A percentile compares a stretch with the other conserved stretches of the same genome.
These are phyloP conservation scores for Sceloporus tristichus DNA, from an alignment of 2,113 vertebrate genomes.

Conservation along the genomic window DNA sequence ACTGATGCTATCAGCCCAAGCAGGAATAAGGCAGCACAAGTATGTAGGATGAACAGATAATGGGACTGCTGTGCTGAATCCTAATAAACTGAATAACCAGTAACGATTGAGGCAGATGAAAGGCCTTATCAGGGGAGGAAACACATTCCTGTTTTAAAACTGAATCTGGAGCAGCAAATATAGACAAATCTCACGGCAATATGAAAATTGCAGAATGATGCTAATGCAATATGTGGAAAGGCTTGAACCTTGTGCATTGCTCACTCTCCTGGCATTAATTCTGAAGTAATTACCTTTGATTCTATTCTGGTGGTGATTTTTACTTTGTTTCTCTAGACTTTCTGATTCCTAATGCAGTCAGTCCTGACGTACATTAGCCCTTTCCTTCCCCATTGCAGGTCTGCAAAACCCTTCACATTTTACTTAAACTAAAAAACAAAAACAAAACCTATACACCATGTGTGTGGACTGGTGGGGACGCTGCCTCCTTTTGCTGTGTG, in stretches of 20 bases:
- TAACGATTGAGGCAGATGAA: slow-evolving; percentile 13
- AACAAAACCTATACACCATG: too few relatives aligned
- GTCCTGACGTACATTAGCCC: neutral
- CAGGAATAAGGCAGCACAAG: slow-evolving; percentile 32
- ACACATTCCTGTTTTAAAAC: neutral
- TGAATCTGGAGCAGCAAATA: neutral
- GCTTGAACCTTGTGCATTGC: neutral
- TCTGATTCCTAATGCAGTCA: too few relatives aligned
- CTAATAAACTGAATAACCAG: slow-evolving; percentile 27
- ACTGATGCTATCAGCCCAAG: slow-evolving; percentile 28
- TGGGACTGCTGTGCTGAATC: slow-evolving; percentile 19
- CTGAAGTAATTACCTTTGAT: neutral
- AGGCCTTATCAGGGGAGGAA: neutral
- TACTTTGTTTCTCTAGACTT: neutral
- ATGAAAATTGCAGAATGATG: neutral
- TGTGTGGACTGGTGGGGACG: neutral
- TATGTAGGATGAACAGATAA: slow-evolving; percentile 32
- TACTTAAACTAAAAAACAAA: neutral
- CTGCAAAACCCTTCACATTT: neutral
- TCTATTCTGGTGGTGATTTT: neutral
- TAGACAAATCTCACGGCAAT: neutral
- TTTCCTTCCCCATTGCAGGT: neutral
- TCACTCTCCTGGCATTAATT: neutral
- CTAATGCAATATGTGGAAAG: neutral
- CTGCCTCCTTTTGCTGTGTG: neutral